These are phyloP conservation scores for Urocynchramus pylzowi DNA, from an alignment of 2,113 vertebrate species.

Conservation along the genomic window DNA sequence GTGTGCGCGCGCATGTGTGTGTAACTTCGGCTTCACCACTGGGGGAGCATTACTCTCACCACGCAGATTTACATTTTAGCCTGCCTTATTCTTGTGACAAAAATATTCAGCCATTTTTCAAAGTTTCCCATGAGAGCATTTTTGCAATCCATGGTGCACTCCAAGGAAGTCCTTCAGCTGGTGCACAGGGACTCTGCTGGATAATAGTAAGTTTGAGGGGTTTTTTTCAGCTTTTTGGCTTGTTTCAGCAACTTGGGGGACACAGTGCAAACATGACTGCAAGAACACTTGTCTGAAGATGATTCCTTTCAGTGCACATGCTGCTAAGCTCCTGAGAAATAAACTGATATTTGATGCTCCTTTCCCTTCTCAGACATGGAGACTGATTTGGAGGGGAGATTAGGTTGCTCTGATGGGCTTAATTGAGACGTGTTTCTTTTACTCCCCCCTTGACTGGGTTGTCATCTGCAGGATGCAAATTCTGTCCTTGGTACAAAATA, in stretches of 20 bases:
- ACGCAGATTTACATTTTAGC: not conserved
- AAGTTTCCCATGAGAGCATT: not conserved
- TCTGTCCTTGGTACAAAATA: not conserved
- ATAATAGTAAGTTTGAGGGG: not conserved
- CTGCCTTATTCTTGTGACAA: not conserved
- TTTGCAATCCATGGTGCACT: not conserved
- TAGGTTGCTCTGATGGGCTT: not conserved
- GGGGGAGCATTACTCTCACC: not conserved
- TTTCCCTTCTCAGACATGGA: not conserved
- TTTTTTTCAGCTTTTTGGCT: not conserved
- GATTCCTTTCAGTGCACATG: not conserved
- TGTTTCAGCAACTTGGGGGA: not conserved
- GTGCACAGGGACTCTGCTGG: not conserved
- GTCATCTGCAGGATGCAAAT: not conserved
- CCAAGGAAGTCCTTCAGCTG: not conserved
- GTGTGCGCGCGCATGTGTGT: too few species aligned
- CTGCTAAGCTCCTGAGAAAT: not conserved
- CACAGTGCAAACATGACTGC: accelerated
- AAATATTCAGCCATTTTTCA: not conserved
- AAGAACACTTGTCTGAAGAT: not conserved
- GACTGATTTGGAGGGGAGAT: not conserved
- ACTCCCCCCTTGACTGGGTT: not conserved
- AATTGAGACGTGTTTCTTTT: not conserved
- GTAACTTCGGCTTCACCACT: not conserved
- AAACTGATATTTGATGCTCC: not conserved